Evolutionary conservation across 35 echinoderm and acorn worm species (phyloP), one percentile per base, ranked within the genome.

Genomic region (Apostichopus californicus): DNA sequence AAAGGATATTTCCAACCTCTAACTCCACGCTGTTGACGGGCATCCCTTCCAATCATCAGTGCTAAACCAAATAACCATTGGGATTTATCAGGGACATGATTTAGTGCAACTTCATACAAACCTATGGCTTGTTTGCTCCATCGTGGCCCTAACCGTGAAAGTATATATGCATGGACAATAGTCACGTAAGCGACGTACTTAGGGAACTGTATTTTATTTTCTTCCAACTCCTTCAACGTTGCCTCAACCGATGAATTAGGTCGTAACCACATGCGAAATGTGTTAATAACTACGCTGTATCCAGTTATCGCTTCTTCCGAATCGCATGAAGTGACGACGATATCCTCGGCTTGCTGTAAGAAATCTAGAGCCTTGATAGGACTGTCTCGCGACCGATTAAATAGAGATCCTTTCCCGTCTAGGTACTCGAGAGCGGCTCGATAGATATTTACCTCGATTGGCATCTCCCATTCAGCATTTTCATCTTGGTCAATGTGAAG

Each of bases 11-110:
- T 60, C 83, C 83, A 87, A 73, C 83, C 83, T 20, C 59, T 11
- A 5, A 60, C 21, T 13, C 7, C 26, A 54, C 83, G 54, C 7
- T 24, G 59, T 23, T 87, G 54, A 4, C 83, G 83, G 13, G 83
- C 83, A 0, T 87, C 83, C 53, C 83, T 87, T 11, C 83, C 83
- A 25, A 87, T 60, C 83, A 87, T 56, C 21, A 87, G 24, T 5
- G 83, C 83, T n/a, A 24, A 17, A 15, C 83, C 83, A 15, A 87
- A 87, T 46, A 87, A 65, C 83, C 83, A 87, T 15, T 87, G 12
- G n/a, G 6, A 63, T 17, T 87, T 87, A 22, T 60, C 5, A n/a
- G 83, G 83, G n/a, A 57, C 63, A 13, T 60, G 0, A 5, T 3
- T 6, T 56, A 87, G 5, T 21, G 83, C 83, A 18, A 2, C 9